A percentile compares a stretch with the other conserved stretches of the same genome.
Conservation (phyloP, 2,888 invertebrate genomes). For the Conomelus anceps region DNA sequence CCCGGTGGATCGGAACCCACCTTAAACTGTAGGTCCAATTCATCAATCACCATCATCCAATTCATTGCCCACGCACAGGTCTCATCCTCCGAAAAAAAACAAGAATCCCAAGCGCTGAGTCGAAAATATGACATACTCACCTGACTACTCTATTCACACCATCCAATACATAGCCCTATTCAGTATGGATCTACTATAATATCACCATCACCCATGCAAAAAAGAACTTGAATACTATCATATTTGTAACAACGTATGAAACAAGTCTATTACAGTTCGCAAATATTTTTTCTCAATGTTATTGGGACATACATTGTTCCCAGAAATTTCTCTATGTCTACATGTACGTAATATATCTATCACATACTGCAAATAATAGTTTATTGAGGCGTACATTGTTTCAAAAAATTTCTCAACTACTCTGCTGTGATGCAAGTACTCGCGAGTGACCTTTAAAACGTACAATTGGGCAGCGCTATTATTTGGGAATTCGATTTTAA, state of each 20-base stretch:
- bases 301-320: background rate
- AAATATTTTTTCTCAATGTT: background rate
- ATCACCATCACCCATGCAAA: no score
- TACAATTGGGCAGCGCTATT: background rate
- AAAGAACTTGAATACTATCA: no score
- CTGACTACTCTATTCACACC: no score
- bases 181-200: no score
- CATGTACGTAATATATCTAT: background rate
- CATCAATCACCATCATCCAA: no score
- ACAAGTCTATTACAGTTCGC: background rate
- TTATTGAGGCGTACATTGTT: background rate
- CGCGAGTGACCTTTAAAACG: background rate
- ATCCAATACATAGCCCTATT: no score
- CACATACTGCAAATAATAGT: background rate
- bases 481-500: background rate
- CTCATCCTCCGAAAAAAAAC: no score
- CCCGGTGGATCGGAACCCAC: no score
- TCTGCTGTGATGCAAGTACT: background rate
- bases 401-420: background rate
- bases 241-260: background rate
- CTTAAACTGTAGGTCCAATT: no score
- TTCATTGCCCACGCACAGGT: no score
- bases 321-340: background rate
- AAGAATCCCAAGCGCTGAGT: no score
- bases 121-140: no score